A percentile compares a stretch with the other conserved stretches of the same genome.
phyloP scores from a whole-genome alignment of 2,797 vertebrate species.

The Sebastes nivosus region DNA sequence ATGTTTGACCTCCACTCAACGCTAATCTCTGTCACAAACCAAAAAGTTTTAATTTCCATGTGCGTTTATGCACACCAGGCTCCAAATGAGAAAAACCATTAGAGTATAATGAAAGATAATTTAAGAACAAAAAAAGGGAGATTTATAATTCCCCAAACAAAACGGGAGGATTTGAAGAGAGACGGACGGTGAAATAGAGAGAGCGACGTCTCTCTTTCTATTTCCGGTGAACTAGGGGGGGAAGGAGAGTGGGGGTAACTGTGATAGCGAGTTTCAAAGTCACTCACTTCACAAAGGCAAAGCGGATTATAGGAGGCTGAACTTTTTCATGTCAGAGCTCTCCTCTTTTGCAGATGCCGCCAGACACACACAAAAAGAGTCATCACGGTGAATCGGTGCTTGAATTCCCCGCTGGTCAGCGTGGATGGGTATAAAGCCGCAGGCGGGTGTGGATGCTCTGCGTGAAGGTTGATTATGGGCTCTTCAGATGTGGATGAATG shows the following conservation, averaged over 20 bases:
- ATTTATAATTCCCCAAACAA: conserved; percentile 76
- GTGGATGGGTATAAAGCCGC: conserved; percentile 20
- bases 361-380: conserved; percentile 15
- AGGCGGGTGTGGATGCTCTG: not conserved
- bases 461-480: conserved; percentile 47
- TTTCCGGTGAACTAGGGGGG: conserved; percentile 21
- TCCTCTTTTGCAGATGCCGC: conserved; percentile 26
- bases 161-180: conserved; percentile 34
- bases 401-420: conserved; percentile 24
- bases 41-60: conserved; percentile 74
- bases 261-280: conserved; percentile 74
- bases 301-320: conserved; percentile 57
- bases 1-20: conserved; percentile 78
- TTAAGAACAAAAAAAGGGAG: conserved; percentile 71
- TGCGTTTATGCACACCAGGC: conserved; percentile 53
- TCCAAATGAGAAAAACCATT: conserved; percentile 73
- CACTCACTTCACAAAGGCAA: conserved; percentile 65
- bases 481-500: conserved; percentile 19
- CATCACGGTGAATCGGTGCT: conserved; percentile 7
- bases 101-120: conserved; percentile 74
- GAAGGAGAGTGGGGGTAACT: conserved; percentile 3
- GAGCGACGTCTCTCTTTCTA: conserved; percentile 33
- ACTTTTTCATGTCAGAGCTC: conserved; percentile 52
- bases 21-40: conserved; percentile 78
- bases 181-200: conserved; percentile 24